Evolutionary conservation across 2,113 vertebrate genomes (phyloP).

Genomic region (Oostethus manadensis): DNA sequence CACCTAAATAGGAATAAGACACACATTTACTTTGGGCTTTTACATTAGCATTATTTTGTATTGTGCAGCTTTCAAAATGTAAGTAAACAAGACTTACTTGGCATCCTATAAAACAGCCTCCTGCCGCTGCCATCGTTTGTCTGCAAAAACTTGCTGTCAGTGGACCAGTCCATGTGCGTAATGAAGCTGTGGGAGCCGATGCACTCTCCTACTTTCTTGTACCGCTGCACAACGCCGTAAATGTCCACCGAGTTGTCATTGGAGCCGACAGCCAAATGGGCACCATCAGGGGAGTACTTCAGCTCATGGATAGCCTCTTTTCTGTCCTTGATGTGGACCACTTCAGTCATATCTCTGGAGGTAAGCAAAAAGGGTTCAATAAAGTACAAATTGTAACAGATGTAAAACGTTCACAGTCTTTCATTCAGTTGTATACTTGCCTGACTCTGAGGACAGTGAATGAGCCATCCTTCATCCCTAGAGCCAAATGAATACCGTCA

Average conservation of each 20-base stretch:
- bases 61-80: neutral
- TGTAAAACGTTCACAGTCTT: conserved; percentile 1
- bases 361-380: conserved; percentile 16
- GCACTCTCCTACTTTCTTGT: conserved; percentile 94
- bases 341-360: conserved; percentile 96
- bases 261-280: conserved; percentile 91
- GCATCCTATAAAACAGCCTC: conserved; percentile 94
- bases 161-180: conserved; percentile 98
- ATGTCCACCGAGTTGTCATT: conserved; percentile 93
- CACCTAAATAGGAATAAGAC: conserved; percentile 71
- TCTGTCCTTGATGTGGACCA: conserved; percentile 97
- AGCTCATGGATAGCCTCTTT: conserved; percentile 97
- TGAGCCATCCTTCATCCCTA: conserved; percentile 98
- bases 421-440: conserved; percentile 56
- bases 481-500: conserved; percentile 92
- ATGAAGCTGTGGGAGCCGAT: conserved; percentile 88
- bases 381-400: neutral
- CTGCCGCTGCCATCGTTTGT: conserved; percentile 90
- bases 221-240: conserved; percentile 90
- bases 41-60: neutral
- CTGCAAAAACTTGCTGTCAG: conserved; percentile 91
- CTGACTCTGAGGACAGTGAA: conserved; percentile 96
- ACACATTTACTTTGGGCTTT: neutral
- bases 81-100: conserved; percentile 71
- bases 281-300: conserved; percentile 95